Percentiles rank a stretch among this genome's conserved stretches.
phyloP scores from a whole-genome alignment of 2,888 invertebrate species.

The Eupithecia pulchellata region DNA sequence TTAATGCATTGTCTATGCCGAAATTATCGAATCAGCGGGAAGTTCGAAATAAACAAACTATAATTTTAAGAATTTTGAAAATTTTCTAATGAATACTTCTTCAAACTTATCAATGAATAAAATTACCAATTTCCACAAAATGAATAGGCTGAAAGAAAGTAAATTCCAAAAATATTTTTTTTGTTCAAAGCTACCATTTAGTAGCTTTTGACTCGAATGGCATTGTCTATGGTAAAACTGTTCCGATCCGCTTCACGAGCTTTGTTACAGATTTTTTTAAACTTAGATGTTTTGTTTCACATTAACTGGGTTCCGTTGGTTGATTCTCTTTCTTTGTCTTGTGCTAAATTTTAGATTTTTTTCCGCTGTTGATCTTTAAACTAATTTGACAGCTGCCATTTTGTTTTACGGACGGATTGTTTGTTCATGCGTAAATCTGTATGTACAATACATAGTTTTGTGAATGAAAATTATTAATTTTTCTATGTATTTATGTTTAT shows the following conservation, averaged over 20 bases:
- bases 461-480: conserved; percentile 40
- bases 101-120: neutral
- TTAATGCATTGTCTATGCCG: conserved; percentile 76
- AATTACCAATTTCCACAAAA: neutral
- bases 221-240: conserved; percentile 8
- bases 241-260: neutral
- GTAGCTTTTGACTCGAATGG: neutral
- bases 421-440: conserved; percentile 35
- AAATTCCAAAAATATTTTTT: neutral
- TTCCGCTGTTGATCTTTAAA: neutral
- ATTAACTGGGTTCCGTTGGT: neutral
- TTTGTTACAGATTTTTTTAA: neutral
- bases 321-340: neutral
- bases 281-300: neutral
- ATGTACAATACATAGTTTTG: conserved; percentile 29
- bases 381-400: conserved; percentile 11
- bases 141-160: neutral
- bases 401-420: conserved; percentile 43
- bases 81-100: neutral
- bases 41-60: neutral
- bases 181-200: neutral
- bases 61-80: neutral
- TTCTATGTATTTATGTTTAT: conserved; percentile 37
- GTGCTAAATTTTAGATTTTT: neutral
- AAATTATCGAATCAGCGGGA: conserved; percentile 50